These are phyloP conservation scores for Drosophila recens DNA, from an alignment of 2,888 invertebrate species.

Conservation along the genomic window DNA sequence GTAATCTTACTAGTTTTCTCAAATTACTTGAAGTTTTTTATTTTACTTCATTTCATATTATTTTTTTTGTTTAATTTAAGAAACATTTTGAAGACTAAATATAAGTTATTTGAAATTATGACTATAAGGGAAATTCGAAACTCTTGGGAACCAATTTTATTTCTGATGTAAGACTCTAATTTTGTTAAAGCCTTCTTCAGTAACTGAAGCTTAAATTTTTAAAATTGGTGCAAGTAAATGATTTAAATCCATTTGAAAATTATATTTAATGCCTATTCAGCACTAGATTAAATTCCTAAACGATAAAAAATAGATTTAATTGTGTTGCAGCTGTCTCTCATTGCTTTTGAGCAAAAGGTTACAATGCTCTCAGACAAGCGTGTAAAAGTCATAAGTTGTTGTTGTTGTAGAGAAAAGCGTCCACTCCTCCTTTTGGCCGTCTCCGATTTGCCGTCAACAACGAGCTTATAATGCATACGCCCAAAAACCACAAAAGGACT, in stretches of 20 bases:
- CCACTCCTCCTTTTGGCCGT: background rate
- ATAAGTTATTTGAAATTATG: too few relatives aligned
- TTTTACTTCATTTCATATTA: too few relatives aligned
- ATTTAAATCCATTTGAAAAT: slow-evolving; percentile 8
- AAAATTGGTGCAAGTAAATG: background rate
- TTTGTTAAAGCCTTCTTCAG: background rate
- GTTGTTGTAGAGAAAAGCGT: slow-evolving; percentile 11
- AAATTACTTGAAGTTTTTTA: too few relatives aligned
- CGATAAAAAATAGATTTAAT: slow-evolving; percentile 8
- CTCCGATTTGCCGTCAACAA: slow-evolving; percentile 19
- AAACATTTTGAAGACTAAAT: too few relatives aligned
- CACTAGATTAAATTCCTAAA: background rate
- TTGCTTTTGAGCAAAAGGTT: background rate
- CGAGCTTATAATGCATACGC: slow-evolving; percentile 29
- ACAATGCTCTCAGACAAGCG: slow-evolving; percentile 19
- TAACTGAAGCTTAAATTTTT: background rate
- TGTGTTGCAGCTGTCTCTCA: slow-evolving; percentile 24
- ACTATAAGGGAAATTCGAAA: too few relatives aligned
- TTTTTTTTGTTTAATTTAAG: too few relatives aligned
- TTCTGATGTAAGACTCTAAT: too few relatives aligned
- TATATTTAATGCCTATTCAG: background rate
- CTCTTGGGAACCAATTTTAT: too few relatives aligned
- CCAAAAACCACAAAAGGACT: slow-evolving; percentile 1
- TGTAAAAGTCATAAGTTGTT: slow-evolving; percentile 25
- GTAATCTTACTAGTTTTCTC: too few relatives aligned